Conservation (phyloP, 2,888 invertebrate species). For the Nesidiocoris tenuis region DNA sequence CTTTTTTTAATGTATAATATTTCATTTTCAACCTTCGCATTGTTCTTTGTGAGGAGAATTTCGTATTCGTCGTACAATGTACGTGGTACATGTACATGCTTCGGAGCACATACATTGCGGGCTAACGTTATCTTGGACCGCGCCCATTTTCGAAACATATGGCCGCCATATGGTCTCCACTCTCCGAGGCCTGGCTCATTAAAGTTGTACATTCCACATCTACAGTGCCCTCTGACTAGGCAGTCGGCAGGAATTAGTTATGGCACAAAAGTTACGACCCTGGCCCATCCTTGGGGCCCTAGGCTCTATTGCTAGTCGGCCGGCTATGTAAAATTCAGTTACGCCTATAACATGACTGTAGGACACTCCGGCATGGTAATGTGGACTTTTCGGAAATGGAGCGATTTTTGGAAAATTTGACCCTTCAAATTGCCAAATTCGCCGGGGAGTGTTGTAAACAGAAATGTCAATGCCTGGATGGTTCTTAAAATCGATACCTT, state of each 20-base stretch:
- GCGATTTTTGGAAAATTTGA: no score
- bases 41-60: not conserved
- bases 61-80: not conserved
- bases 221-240: not conserved
- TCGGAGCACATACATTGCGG: no score
- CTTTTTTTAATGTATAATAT: not conserved
- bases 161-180: conserved; percentile 29
- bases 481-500: no score
- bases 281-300: not conserved
- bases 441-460: no score
- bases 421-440: no score
- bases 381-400: no score
- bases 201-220: conserved; percentile 13
- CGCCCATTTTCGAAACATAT: conserved; percentile 30
- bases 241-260: conserved; percentile 16
- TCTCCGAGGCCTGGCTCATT: conserved; percentile 25
- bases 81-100: no score
- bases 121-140: not conserved
- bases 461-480: no score
- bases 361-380: no score
- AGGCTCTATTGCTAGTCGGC: no score
- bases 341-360: no score
- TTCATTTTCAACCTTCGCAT: not conserved
- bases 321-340: no score
- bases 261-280: conserved; percentile 4